phyloP scores from a whole-genome alignment of 2,113 vertebrate species.

The zebrafish (Danio rerio) region DNA sequence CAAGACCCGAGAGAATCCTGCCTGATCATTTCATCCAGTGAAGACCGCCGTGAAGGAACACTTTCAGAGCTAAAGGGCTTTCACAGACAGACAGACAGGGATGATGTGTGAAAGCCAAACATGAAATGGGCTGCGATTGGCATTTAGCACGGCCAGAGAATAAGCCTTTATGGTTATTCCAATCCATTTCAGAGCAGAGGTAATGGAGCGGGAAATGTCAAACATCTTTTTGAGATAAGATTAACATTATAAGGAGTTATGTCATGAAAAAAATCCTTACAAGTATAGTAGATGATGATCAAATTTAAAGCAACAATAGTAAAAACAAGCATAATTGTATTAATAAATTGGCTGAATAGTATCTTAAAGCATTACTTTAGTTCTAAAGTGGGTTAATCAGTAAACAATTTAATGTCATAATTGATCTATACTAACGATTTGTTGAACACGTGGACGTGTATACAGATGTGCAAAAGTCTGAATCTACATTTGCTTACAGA shows the following conservation, averaged over 20 bases:
- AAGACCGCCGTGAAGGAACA: neutral
- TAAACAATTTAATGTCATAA: too few species aligned
- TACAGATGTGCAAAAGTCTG: too few species aligned
- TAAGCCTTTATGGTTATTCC: neutral
- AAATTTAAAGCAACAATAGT: neutral
- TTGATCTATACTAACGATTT: too few species aligned
- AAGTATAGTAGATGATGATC: neutral
- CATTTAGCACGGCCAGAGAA: conserved; percentile 1
- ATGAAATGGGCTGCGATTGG: conserved; percentile 3
- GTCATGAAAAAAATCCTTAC: conserved; percentile 4
- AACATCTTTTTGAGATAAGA: conserved; percentile 28
- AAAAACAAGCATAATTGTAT: neutral
- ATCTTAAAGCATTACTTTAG: too few species aligned
- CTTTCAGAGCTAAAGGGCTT: conserved; percentile 20
- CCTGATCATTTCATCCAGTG: neutral
- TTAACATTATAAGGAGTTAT: neutral
- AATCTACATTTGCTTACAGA: too few species aligned
- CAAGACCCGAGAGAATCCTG: conserved; percentile 11
- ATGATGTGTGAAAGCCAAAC: neutral
- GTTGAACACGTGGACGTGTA: too few species aligned
- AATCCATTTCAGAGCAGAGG: conserved; percentile 48
- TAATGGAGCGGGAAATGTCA: conserved; percentile 50
- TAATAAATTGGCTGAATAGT: too few species aligned
- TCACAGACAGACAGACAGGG: neutral
- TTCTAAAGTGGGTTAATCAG: too few species aligned